Base-by-base conservation (phyloP, 2,888 invertebrate genomes). In the Isotomurus palustris region DNA sequence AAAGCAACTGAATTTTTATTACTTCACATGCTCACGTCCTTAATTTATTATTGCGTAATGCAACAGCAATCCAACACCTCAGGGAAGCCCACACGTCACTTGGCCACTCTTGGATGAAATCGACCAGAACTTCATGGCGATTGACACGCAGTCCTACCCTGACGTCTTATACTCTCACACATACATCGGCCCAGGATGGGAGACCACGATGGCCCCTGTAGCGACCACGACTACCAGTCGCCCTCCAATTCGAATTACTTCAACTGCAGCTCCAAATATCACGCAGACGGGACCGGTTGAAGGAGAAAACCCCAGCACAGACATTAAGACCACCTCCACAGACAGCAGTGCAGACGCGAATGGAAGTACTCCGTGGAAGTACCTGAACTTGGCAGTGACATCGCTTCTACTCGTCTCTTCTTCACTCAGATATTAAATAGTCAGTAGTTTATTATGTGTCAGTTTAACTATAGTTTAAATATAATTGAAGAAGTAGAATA, bases 401-500 rank as follows among this genome's bases (percentile, higher is more conserved):
- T n/a, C n/a, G n/a, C n/a, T n/a, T n/a, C n/a, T n/a, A n/a, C n/a
- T n/a, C n/a, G n/a, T n/a, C n/a, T n/a, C n/a, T n/a, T n/a, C n/a
- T n/a, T n/a, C n/a, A n/a, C n/a, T n/a, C n/a, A n/a, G n/a, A n/a
- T n/a, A n/a, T n/a, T n/a, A n/a, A n/a, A n/a, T n/a, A n/a, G n/a
- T n/a, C n/a, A n/a, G n/a, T n/a, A n/a, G n/a, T n/a, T n/a, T n/a
- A n/a, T n/a, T n/a, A n/a, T n/a, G n/a, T n/a, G n/a, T n/a, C n/a
- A n/a, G n/a, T n/a, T n/a, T n/a, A n/a, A n/a, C n/a, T n/a, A 19
- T 17, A 40, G 40, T 35, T 35, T 35, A 49, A 32, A 49, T 27
- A 35, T 25, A 29, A 24, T 50, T 58, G 27, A 45, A 60, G 36
- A 57, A 60, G 24, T 57, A 57, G 41, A 53, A 50, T 22, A 47